Evolutionary conservation across 2,888 invertebrate genomes (phyloP).

Genomic region (Ischnus inquisitorius): DNA sequence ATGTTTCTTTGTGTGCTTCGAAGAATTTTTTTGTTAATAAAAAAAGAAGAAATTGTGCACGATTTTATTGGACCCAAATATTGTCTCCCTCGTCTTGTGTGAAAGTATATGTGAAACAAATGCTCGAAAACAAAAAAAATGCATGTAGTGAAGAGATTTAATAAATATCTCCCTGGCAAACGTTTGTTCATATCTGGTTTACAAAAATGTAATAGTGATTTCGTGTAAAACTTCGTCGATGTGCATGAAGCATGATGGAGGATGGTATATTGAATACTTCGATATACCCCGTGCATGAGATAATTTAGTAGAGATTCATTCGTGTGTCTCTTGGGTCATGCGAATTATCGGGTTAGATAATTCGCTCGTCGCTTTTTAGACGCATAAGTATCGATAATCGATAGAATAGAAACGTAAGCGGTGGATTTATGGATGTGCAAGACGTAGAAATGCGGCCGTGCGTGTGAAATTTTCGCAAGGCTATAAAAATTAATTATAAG

Average conservation of each 20-base stretch:
- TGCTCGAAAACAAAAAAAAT: conserved; percentile 4
- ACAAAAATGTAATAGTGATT: neutral
- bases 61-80: conserved; percentile 26
- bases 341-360: neutral
- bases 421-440: neutral
- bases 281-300: conserved; percentile 20
- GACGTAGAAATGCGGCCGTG: neutral
- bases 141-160: conserved; percentile 22
- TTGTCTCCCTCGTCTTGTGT: conserved; percentile 8
- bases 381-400: neutral
- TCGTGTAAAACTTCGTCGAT: neutral
- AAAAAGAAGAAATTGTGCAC: conserved; percentile 32
- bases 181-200: neutral
- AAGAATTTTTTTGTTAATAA: conserved; percentile 28
- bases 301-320: neutral
- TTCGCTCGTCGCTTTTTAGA: neutral
- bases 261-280: no score
- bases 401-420: conserved; percentile 1
- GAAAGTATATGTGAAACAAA: neutral
- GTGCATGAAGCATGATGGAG: conserved; percentile 61
- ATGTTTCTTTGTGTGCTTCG: conserved; percentile 27
- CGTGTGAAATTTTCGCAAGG: neutral
- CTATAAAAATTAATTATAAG: conserved; percentile 9
- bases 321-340: neutral
- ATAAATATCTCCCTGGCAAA: neutral